A percentile compares a stretch with the other conserved stretches of the same genome.
phyloP scores from a whole-genome alignment of 1,140 invertebrate species.

The Apocrypta bakeri region DNA sequence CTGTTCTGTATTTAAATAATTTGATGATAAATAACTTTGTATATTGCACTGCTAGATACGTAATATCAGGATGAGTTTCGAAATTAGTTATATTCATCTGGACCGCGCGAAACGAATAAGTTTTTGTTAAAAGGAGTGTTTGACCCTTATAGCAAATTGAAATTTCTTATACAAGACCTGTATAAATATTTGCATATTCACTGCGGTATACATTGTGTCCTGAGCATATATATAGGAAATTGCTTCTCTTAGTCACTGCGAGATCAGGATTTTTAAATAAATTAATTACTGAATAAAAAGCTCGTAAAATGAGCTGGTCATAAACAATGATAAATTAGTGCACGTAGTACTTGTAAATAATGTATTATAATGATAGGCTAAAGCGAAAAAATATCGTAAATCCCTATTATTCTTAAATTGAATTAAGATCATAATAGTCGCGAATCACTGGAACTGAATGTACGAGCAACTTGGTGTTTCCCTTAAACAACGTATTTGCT shows the following conservation, averaged over 20 bases:
- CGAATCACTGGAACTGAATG: no score
- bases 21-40: slow-evolving; percentile 35
- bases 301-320: not conserved
- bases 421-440: not conserved
- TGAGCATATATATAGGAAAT: no score
- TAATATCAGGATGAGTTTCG: no score
- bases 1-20: slow-evolving; percentile 35
- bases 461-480: no score
- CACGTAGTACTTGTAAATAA: not conserved
- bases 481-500: not conserved
- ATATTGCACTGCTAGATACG: not conserved
- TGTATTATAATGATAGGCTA: not conserved
- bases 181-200: no score
- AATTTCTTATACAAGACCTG: no score
- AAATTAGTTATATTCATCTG: no score
- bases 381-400: not conserved
- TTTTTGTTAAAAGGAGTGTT: no score
- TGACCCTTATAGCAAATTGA: no score
- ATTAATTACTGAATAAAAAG: not conserved
- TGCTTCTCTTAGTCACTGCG: no score
- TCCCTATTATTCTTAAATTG: not conserved
- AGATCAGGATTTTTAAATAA: not conserved
- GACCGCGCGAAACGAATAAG: no score
- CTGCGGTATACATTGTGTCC: no score
- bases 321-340: not conserved